Base-by-base conservation (phyloP, 2,797 vertebrate species). In the Antennarius maculatus region DNA sequence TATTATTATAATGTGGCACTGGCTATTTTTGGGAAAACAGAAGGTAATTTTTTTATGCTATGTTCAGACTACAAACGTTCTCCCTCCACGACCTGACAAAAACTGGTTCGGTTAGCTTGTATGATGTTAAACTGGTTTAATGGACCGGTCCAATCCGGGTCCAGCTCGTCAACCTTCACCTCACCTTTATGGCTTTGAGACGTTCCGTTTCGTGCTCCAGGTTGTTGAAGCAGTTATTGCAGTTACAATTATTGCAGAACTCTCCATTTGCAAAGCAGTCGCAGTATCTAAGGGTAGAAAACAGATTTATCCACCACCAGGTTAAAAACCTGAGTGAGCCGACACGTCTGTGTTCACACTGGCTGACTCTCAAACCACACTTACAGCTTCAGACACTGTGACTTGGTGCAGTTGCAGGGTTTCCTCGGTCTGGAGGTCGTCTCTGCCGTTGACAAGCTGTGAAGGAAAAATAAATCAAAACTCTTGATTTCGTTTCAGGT, bases 211-310 rank as follows among this genome's bases (percentile, higher is more conserved):
- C 98, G 49, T 99, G 97, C 77, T 98, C 97, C 80, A 99, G 92
- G 89, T 99, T 99, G 85, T 99, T 99, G 49, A 97, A 99, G 85
- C 98, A 99, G 86, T 99, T 99, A 59, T 97, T 98, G 86, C 98
- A 99, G 88, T 99, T 99, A 81, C 98, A 99, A 85, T 96, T 99
- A 85, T 95, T 98, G 87, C 98, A 99, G 90, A 99, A 99, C 90
- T 99, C 98, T 46, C 98, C 97, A 0, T 99, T 99, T 49, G 98
- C 97, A 91, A 99, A 99, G 81, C 98, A 99, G 90, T 99, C 98
- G 37, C 98, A 99, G 62, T 99, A 99, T 74, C 98, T 99, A 74
- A 23, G 88, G 90, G 23, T 45, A 46, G 42, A 53, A 56, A 12
- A 49, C 16, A 16, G 8, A 46, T n/a, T 39, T 43, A 3, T 4